Base-by-base conservation (phyloP, 2,888 invertebrate species). In the Drosophila tanythrix region DNA sequence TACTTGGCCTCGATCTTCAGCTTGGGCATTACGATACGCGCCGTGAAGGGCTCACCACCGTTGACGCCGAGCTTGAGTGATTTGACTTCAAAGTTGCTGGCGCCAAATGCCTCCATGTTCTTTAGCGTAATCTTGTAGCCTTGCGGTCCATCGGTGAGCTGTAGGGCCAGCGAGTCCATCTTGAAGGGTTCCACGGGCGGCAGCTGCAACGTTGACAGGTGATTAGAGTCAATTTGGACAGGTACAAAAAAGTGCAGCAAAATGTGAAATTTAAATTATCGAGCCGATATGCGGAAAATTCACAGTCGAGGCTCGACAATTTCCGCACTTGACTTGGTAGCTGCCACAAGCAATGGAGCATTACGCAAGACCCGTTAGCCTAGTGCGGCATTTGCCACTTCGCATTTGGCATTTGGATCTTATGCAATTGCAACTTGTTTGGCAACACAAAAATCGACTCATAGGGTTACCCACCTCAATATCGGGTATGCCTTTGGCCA, bases 171-270 rank as follows among this genome's bases (percentile, higher is more conserved):
- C 78, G 95, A 94, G 72, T 95, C 95, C 93, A 95, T 94, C 66
- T 94, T 92, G 83, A 96, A 94, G 4, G 96, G 96, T 89, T 96
- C 96, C 60, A 96, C 94, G 2, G 95, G 94, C 2, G 96, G 96
- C 79, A 96, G 88, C 93, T 93, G 74, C 3, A 84, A 83, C 15
- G 8, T 15, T 15, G 13, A 55, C 15, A 18, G 18, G 18, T 43
- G 11, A 7, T 21, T 8, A 18, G 43, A 15, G 18, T 7, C n/a
- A 46, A 53, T 56, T 60, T 48, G 25, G 36, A 38, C 10, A 31
- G 33, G 29, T 33, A 38, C 18, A 38, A 27, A 50, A 36, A 58
- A 21, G 48, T 53, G 27, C 33, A 38, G 13, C 36, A 55, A 46
- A 51, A 52, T 52, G 35, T 35, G 51, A 59, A 60, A 59, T 52